These are phyloP conservation scores for Microtus oregoni DNA, from an alignment of 2,113 vertebrate species.

Conservation along the genomic window DNA sequence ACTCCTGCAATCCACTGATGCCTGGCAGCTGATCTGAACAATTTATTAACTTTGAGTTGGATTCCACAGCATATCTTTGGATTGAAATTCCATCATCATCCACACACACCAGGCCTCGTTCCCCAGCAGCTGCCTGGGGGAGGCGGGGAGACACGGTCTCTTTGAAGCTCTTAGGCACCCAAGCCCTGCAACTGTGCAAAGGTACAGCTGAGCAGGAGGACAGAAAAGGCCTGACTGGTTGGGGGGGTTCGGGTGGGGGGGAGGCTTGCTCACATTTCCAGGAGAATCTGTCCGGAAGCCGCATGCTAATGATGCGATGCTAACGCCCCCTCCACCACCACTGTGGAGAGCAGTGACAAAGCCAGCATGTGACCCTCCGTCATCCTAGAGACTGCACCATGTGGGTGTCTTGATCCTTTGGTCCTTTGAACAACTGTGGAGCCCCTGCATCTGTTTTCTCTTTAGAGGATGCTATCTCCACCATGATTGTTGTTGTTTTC, in stretches of 20 bases:
- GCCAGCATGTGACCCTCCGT: no score
- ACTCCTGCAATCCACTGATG: neutral
- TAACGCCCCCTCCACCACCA: no score
- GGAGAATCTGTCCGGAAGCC: neutral
- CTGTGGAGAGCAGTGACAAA: neutral
- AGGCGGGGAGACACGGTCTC: neutral
- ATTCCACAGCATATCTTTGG: neutral
- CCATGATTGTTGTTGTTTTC: neutral
- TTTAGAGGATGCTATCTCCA: neutral
- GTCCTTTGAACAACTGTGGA: neutral
- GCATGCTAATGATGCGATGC: fast-evolving
- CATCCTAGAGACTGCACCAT: neutral
- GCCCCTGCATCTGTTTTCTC: neutral
- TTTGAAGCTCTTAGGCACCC: neutral
- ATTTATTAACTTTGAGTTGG: neutral
- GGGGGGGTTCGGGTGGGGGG: no score
- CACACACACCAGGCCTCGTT: neutral
- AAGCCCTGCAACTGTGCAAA: neutral
- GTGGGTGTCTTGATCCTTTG: no score
- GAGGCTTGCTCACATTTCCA: neutral
- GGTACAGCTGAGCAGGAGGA: neutral
- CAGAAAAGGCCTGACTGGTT: neutral
- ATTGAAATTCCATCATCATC: neutral
- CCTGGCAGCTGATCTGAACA: neutral
- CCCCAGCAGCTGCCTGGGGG: neutral